phyloP scores from a whole-genome alignment of 2,113 vertebrate species.

The Tyto alba region DNA sequence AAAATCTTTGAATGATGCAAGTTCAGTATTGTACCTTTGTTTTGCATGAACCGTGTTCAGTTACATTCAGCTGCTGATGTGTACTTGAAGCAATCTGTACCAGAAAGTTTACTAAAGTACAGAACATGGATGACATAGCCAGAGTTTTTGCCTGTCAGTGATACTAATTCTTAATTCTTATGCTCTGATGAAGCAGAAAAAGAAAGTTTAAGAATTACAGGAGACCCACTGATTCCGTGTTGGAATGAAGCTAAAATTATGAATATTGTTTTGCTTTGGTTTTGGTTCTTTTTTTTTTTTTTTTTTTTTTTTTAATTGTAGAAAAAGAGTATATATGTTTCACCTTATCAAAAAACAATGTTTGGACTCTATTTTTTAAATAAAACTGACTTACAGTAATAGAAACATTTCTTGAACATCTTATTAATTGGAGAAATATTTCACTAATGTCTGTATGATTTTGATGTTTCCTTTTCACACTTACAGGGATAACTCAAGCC shows the following conservation, averaged over 20 bases:
- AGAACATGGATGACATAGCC: neutral
- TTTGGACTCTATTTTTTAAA: conserved; percentile 66
- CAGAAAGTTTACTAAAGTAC: neutral
- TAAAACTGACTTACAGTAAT: conserved; percentile 46
- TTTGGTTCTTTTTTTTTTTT: neutral
- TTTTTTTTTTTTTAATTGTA: neutral
- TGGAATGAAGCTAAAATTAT: conserved; percentile 20
- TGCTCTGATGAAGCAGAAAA: neutral
- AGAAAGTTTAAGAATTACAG: neutral
- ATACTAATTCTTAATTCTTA: neutral
- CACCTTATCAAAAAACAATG: conserved; percentile 58
- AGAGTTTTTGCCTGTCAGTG: neutral
- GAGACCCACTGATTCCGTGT: neutral
- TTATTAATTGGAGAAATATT: neutral
- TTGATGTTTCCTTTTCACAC: neutral
- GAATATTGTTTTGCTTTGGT: neutral
- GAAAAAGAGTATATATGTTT: conserved; percentile 23
- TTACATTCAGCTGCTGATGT: conserved; percentile 4
- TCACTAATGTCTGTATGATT: neutral
- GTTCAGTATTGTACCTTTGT: conserved; percentile 19
- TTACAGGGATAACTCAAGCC: neutral
- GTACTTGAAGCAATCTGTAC: conserved; percentile 5
- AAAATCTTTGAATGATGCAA: neutral
- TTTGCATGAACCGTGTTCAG: conserved; percentile 16
- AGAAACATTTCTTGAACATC: neutral